phyloP scores from a whole-genome alignment of 2,888 invertebrate species.

The Disparrhopalites patrizii region DNA sequence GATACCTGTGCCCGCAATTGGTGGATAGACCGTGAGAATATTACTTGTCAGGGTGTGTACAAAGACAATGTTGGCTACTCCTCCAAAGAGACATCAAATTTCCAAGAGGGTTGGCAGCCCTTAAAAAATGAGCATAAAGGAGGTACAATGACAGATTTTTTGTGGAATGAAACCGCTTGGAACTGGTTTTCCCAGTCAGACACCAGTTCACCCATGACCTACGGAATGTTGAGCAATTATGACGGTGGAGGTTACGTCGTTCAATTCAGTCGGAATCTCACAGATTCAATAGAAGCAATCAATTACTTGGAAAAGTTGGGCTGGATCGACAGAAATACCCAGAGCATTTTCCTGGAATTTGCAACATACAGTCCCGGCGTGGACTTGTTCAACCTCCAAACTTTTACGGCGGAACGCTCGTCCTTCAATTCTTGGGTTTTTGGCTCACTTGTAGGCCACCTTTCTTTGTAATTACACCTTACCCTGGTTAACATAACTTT shows the following conservation, averaged over 20 bases:
- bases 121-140: too few species aligned
- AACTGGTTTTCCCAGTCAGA: neutral
- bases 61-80: neutral
- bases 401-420: neutral
- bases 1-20: neutral
- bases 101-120: neutral
- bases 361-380: conserved; percentile 13
- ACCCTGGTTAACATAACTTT: neutral
- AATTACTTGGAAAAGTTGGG: neutral
- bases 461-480: neutral
- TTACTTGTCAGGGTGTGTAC: neutral
- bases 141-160: too few species aligned
- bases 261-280: neutral
- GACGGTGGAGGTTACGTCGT: conserved; percentile 14
- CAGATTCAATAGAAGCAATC: neutral
- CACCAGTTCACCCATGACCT: neutral
- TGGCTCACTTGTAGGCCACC: neutral
- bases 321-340: conserved; percentile 9
- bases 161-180: too few species aligned
- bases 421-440: neutral
- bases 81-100: neutral
- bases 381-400: neutral
- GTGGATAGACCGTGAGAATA: too few species aligned
- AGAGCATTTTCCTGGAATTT: conserved; percentile 13
- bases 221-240: neutral